Percentiles rank a stretch among this genome's conserved stretches.
Evolutionary conservation across 1,140 invertebrate genomes (phyloP).

Genomic region (Bombus huntii): DNA sequence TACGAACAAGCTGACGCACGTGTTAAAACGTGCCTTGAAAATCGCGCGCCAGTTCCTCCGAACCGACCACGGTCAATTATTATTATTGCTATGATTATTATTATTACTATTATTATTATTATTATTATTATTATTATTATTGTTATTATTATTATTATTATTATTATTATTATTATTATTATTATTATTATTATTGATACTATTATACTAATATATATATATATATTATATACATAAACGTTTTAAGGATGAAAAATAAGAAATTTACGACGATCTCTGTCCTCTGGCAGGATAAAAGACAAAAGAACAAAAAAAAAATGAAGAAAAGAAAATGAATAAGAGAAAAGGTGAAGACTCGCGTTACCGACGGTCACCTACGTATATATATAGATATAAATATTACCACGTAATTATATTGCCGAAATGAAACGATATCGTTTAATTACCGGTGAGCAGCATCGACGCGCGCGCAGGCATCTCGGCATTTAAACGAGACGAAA

Average conservation of each 20-base stretch:
- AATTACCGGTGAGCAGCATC: slow-evolving; percentile 63
- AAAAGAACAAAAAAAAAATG: neutral
- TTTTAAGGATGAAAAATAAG: slow-evolving; percentile 46
- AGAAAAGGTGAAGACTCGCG: slow-evolving; percentile 12
- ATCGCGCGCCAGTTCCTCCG: slow-evolving; percentile 56
- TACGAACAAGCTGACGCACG: slow-evolving; percentile 15
- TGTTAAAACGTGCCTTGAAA: slow-evolving; percentile 14
- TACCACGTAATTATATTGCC: slow-evolving; percentile 49
- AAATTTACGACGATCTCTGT: slow-evolving; percentile 71
- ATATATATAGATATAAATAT: slow-evolving; percentile 38
- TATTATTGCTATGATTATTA: slow-evolving; percentile 61
- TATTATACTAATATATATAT: neutral
- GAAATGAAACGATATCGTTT: slow-evolving; percentile 63
- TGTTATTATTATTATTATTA: slow-evolving; percentile 21
- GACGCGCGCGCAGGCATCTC: slow-evolving; percentile 50
- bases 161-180: slow-evolving; percentile 21
- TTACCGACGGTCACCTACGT: slow-evolving; percentile 54
- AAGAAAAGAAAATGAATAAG: neutral
- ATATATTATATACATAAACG: slow-evolving; percentile 50
- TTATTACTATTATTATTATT: slow-evolving; percentile 56
- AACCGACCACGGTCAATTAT: slow-evolving; percentile 50
- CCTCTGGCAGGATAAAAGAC: slow-evolving; percentile 75
- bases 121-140: slow-evolving; percentile 55
- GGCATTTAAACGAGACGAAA: slow-evolving; percentile 36
- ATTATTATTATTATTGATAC: neutral